Evolutionary conservation across 1,140 invertebrate species (phyloP).

Genomic region (Listronotus oregonensis): DNA sequence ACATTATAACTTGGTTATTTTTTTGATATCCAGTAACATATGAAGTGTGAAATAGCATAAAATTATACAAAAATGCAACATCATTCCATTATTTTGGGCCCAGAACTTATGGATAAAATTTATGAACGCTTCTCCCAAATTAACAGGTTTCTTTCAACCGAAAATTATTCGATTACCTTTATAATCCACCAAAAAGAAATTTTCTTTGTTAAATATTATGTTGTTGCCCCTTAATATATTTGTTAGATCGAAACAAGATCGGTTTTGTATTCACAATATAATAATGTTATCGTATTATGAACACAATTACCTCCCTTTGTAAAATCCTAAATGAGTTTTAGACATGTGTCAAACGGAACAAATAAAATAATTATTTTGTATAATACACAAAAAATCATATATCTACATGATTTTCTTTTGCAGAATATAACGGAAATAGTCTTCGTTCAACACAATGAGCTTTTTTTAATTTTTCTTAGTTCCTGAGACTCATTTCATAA

Average conservation of each 20-base stretch:
- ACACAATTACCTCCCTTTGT: neutral
- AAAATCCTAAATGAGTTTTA: slow-evolving; percentile 1
- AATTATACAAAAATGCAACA: slow-evolving; percentile 2
- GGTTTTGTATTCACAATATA: slow-evolving; percentile 6
- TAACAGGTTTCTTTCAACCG: slow-evolving; percentile 24
- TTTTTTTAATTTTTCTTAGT: too few species aligned
- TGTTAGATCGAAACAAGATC: slow-evolving; percentile 10
- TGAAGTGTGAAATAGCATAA: too few species aligned
- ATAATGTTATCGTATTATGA: slow-evolving; percentile 7
- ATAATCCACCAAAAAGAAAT: slow-evolving; percentile 29
- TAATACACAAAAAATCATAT: too few species aligned
- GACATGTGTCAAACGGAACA: neutral
- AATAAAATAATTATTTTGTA: too few species aligned
- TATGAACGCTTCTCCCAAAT: slow-evolving; percentile 26
- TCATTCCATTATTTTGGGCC: slow-evolving; percentile 12
- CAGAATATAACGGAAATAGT: too few species aligned
- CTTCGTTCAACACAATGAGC: too few species aligned
- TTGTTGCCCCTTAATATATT: slow-evolving; percentile 16
- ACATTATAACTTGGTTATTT: too few species aligned
- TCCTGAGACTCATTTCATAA: too few species aligned
- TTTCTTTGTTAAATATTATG: slow-evolving; percentile 21
- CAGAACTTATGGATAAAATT: slow-evolving; percentile 8
- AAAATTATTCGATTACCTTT: slow-evolving; percentile 32
- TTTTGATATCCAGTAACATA: too few species aligned
- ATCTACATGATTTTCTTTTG: too few species aligned